Evolutionary conservation across 2,113 vertebrate species (phyloP).

Genomic region (Pomatorhinus ruficollis): DNA sequence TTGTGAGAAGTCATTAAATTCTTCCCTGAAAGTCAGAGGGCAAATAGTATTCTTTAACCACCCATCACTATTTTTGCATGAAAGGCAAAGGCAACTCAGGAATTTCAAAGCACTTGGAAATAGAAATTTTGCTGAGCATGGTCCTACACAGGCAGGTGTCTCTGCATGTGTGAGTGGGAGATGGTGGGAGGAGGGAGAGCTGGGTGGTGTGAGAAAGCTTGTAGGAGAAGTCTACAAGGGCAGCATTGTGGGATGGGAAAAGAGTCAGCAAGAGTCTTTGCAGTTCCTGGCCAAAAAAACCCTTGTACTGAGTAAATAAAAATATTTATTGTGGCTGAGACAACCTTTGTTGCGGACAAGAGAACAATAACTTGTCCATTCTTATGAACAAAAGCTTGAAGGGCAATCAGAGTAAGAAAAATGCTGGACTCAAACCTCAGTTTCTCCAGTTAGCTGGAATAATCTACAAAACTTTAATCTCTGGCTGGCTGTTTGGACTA

Average conservation of each 20-base stretch:
- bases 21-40: background rate
- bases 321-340: background rate
- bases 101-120: background rate
- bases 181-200: background rate
- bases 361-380: background rate
- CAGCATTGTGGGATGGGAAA: background rate
- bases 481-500: background rate
- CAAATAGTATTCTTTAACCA: background rate
- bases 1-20: background rate
- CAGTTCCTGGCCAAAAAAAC: background rate
- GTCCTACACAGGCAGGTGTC: background rate
- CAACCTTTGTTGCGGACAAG: background rate
- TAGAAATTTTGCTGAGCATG: background rate
- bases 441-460: background rate
- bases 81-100: background rate
- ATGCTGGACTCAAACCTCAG: background rate
- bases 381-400: background rate
- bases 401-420: background rate
- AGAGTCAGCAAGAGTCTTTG: background rate
- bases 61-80: background rate
- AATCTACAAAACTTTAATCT: background rate
- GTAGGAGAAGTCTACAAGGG: background rate
- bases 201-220: background rate
- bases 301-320: background rate
- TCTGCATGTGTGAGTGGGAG: rapidly evolving